Percentiles rank a stretch among this genome's conserved stretches.
These are phyloP conservation scores for Pollenia griseotomentosa DNA, from an alignment of 2,888 invertebrate genomes.

Conservation along the genomic window DNA sequence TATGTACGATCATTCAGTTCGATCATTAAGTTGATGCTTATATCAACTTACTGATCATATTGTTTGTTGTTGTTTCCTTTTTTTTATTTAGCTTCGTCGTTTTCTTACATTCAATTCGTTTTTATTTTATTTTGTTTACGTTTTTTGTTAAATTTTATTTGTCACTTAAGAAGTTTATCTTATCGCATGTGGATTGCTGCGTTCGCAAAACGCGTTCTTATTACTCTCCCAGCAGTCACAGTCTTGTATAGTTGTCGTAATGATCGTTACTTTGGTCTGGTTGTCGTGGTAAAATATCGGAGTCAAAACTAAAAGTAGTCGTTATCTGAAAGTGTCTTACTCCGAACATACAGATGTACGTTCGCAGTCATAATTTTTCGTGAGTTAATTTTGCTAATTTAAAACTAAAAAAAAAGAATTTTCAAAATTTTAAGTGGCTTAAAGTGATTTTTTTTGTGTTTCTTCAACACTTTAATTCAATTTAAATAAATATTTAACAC, in stretches of 20 bases:
- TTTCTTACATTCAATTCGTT: conserved; percentile 6
- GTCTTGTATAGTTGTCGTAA: conserved; percentile 13
- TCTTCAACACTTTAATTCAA: conserved; percentile 15
- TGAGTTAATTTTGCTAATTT: conserved; percentile 41
- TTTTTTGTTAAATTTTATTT: conserved; percentile 37
- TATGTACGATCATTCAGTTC: neutral
- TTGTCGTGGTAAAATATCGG: conserved; percentile 16
- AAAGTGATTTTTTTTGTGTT: conserved; percentile 5
- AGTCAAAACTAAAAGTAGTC: conserved; percentile 30
- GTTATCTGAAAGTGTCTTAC: conserved; percentile 48
- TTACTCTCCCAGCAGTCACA: conserved; percentile 41
- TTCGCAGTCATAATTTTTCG: conserved; percentile 10
- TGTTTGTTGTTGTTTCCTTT: conserved; percentile 3
- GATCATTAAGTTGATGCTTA: neutral
- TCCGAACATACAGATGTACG: neutral
- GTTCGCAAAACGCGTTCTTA: conserved; percentile 65
- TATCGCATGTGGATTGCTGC: conserved; percentile 73
- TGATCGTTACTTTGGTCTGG: conserved; percentile 33
- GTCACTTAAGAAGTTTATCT: conserved; percentile 74
- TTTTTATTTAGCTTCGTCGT: conserved; percentile 6
- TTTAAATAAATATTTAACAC: conserved; percentile 4
- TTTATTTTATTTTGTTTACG: neutral
- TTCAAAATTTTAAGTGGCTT: conserved; percentile 2
- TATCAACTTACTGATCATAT: conserved; percentile 30
- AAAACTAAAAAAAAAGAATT: neutral